Conservation (phyloP, 2,888 invertebrate genomes). For the Galerucella nymphaeae region DNA sequence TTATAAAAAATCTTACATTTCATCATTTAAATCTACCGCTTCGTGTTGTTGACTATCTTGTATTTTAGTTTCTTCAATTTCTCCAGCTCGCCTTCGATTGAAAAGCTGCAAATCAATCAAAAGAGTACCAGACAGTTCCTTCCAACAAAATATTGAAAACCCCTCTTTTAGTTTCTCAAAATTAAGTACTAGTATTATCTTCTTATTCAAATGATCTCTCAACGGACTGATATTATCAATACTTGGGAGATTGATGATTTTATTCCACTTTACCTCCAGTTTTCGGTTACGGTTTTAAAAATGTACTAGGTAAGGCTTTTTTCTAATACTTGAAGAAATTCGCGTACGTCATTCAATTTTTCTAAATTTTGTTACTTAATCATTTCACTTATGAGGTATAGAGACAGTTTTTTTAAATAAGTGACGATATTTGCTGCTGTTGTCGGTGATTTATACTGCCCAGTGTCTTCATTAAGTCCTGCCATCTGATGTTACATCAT, state of each 20-base stretch:
- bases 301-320: constrained; percentile 30
- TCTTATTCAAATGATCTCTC: constrained; percentile 28
- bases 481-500: constrained; percentile 26
- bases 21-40: constrained; percentile 20
- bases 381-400: constrained; percentile 24
- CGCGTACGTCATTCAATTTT: constrained; percentile 21
- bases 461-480: constrained; percentile 29
- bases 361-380: constrained; percentile 23
- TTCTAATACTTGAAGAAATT: constrained; percentile 30
- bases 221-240: constrained; percentile 27
- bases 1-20: constrained; percentile 19
- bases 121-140: constrained; percentile 24
- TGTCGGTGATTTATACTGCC: constrained; percentile 26
- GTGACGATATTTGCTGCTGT: constrained; percentile 23
- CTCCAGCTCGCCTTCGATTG: constrained; percentile 41
- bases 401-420: constrained; percentile 25
- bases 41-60: constrained; percentile 30
- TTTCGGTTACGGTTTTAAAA: constrained; percentile 28
- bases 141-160: constrained; percentile 22
- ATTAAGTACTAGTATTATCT: constrained; percentile 8
- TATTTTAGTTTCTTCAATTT: constrained; percentile 38
- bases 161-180: constrained; percentile 16
- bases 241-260: constrained; percentile 23
- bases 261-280: constrained; percentile 28
- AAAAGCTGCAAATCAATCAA: constrained; percentile 42